Conservation (phyloP, 2,888 invertebrate species). For the Rhingia campestris region DNA sequence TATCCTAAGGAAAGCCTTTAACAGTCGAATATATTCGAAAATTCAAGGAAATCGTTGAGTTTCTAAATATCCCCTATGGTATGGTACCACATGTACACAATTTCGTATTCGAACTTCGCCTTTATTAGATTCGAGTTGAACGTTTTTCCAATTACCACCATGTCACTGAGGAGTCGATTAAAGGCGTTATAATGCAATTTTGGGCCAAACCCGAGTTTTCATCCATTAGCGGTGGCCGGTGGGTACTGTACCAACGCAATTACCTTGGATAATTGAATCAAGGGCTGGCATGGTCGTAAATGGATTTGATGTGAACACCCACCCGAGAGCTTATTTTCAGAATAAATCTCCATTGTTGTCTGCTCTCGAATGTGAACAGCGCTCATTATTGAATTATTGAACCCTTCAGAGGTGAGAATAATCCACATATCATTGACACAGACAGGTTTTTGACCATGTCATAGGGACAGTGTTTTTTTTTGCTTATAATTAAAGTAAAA, state of each 20-base stretch:
- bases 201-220: constrained; percentile 4
- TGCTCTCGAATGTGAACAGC: constrained; percentile 11
- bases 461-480: too few species aligned
- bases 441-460: too few species aligned
- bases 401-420: constrained; percentile 9
- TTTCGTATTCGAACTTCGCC: not conserved
- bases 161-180: not conserved
- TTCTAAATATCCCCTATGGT: too few species aligned
- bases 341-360: constrained; percentile 28
- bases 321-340: constrained; percentile 8
- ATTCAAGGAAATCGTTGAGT: too few species aligned
- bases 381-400: constrained; percentile 35
- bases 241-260: constrained; percentile 42
- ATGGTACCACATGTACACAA: too few species aligned
- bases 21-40: too few species aligned
- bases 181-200: constrained; percentile 18
- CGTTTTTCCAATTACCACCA: constrained; percentile 16
- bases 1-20: not conserved
- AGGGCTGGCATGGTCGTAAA: constrained; percentile 41
- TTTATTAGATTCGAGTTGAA: constrained; percentile 2
- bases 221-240: constrained; percentile 34
- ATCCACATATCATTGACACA: constrained; percentile 1
- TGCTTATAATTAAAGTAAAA: constrained; percentile 34
- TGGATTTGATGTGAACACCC: constrained; percentile 33
- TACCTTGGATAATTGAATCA: constrained; percentile 55